Percentiles rank a stretch among this genome's conserved stretches.
Conservation (phyloP, 1,140 invertebrate genomes). For the Arion vulgaris region DNA sequence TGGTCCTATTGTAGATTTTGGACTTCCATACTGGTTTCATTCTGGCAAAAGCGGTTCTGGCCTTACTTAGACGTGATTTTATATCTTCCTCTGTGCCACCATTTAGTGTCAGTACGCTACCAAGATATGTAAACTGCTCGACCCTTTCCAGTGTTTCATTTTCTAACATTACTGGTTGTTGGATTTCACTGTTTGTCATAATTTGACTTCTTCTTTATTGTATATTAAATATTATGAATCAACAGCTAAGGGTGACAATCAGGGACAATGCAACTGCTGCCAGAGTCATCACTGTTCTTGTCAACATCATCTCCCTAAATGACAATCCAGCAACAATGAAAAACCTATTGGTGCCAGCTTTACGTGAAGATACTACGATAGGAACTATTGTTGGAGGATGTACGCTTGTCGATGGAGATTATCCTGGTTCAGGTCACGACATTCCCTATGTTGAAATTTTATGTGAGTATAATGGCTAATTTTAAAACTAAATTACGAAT, state of each 20-base stretch:
- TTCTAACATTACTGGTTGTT: too few relatives aligned
- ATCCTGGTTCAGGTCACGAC: constrained; percentile 6
- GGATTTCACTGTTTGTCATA: too few relatives aligned
- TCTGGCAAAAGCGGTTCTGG: too few relatives aligned
- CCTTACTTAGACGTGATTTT: too few relatives aligned
- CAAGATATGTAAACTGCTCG: too few relatives aligned
- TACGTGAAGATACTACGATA: background rate
- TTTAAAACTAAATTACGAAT: background rate
- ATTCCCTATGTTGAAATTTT: constrained; percentile 15
- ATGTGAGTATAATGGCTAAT: background rate
- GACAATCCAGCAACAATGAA: background rate
- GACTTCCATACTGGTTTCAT: too few relatives aligned
- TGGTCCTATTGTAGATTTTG: too few relatives aligned
- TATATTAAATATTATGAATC: background rate
- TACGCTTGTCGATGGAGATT: background rate
- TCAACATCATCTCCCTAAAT: constrained; percentile 1
- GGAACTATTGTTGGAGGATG: background rate
- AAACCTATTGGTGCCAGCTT: too few relatives aligned
- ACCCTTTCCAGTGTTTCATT: too few relatives aligned
- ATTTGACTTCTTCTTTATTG: too few relatives aligned
- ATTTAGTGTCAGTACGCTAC: too few relatives aligned
- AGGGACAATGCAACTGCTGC: background rate
- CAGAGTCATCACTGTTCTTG: background rate
- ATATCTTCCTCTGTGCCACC: too few relatives aligned
- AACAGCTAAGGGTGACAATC: background rate